phyloP scores from a whole-genome alignment of 2,888 invertebrate genomes.

The Diplolepis rosae region DNA sequence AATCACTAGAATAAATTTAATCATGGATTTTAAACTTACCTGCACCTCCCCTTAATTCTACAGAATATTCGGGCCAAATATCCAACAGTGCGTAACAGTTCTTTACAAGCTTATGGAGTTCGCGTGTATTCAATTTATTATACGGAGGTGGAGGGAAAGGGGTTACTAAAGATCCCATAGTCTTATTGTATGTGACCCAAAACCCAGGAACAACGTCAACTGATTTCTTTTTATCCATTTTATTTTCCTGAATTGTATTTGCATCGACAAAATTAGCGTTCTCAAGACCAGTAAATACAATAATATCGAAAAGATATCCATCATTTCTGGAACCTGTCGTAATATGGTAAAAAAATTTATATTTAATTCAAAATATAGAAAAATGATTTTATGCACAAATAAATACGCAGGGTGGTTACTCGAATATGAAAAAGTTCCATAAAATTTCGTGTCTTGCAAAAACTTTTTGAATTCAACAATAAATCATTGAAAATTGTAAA shows the following conservation, averaged over 20 bases:
- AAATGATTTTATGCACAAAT: too few species aligned
- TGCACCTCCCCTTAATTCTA: not conserved
- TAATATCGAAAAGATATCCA: not conserved
- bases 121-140: not conserved
- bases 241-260: not conserved
- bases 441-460: too few species aligned
- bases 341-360: not conserved
- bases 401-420: too few species aligned
- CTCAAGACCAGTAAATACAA: not conserved
- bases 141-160: not conserved
- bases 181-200: not conserved
- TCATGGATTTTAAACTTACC: not conserved
- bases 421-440: too few species aligned
- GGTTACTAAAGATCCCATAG: not conserved
- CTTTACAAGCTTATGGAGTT: not conserved
- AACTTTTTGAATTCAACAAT: too few species aligned
- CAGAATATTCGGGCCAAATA: not conserved
- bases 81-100: not conserved
- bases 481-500: too few species aligned
- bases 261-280: not conserved
- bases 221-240: not conserved
- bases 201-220: not conserved
- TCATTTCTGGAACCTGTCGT: not conserved
- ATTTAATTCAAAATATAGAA: too few species aligned
- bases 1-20: not conserved